Percentiles rank a stretch among this genome's conserved stretches.
Conservation (phyloP, 2,797 vertebrate genomes). For the Coilia nasus region DNA sequence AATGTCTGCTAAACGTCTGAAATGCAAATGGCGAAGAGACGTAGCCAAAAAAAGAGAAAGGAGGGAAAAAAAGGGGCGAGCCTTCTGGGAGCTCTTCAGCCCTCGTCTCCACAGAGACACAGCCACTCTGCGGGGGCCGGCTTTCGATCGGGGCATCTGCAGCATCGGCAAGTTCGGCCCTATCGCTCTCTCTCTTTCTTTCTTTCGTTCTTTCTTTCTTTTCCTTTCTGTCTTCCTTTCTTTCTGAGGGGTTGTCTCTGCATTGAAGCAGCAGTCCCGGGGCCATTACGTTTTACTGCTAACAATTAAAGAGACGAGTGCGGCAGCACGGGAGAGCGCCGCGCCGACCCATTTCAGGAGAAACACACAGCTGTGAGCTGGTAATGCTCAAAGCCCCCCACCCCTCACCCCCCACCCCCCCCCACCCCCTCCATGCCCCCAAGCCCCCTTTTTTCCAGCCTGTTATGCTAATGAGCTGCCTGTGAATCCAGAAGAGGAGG, state of each 20-base stretch:
- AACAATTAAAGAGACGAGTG: conserved; percentile 22
- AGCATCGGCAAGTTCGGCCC: neutral
- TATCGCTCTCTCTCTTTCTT: neutral
- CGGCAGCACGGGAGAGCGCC: neutral
- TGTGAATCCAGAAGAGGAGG: conserved; percentile 13
- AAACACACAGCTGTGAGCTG: conserved; percentile 24
- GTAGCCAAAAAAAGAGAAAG: neutral
- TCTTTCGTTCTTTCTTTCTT: neutral
- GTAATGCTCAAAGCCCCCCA: neutral
- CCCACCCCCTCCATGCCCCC: no score
- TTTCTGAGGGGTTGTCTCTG: neutral
- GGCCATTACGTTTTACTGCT: conserved; percentile 22
- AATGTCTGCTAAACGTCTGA: conserved; percentile 9
- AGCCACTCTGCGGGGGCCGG: neutral
- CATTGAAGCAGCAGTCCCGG: neutral
- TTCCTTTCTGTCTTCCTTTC: neutral
- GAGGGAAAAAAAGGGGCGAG: neutral
- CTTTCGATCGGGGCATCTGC: neutral
- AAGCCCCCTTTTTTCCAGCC: neutral
- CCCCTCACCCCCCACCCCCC: no score
- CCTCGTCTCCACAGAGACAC: neutral
- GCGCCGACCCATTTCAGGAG: conserved; percentile 15
- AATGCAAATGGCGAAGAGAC: neutral
- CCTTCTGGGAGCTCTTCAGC: neutral
- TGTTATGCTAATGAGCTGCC: conserved; percentile 25